Evolutionary conservation across 2,797 vertebrate species (phyloP), one percentile per base, ranked within the genome.

Genomic region (Sebastes trivittatus): DNA sequence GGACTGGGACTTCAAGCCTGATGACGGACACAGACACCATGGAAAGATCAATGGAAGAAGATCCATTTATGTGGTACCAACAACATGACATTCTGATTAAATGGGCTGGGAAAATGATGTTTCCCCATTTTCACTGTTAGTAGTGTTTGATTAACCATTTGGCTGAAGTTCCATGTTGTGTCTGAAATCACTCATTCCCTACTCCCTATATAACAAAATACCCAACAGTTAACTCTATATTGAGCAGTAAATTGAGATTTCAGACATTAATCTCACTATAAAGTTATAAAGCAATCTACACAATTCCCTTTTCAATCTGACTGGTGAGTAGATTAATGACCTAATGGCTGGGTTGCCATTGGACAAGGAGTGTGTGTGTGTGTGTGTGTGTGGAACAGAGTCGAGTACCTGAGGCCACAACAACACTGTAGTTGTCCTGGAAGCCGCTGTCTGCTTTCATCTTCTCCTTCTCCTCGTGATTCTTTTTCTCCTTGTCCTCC

Each of bases 401-500:
- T 6, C 1, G 36, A 63, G 34, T 77, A 99, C 98, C 98, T 95
- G 98, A 99, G 84, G 98, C 98, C 90, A 99, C 98, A 62, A 99
- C 98, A 73, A 99, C 98, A 2, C 98, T 99, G 75, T 99, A 99
- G 94, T 99, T 99, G 90, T 99, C 98, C 93, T 99, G 98, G 95
- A 99, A 99, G 81, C 98, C 98, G 72, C 96, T 98, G 94, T 99
- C 98, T 4, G 97, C 96, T 93, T 99, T 99, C 94, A 98, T 98
- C 93, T 99, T 99, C 94, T 99, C 98, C 89, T 99, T 99, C 90
- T 99, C 98, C 94, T 99, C 98, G 11, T 99, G 98, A 87, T 99
- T 99, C 95, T 98, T 99, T 94, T 99, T 99, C 93, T 99, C 98
- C 90, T 99, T 99, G 92, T 99, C 98, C 90, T 99, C 98, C 83